Conservation (phyloP, 2,888 invertebrate genomes). For the Amitus sp. region DNA sequence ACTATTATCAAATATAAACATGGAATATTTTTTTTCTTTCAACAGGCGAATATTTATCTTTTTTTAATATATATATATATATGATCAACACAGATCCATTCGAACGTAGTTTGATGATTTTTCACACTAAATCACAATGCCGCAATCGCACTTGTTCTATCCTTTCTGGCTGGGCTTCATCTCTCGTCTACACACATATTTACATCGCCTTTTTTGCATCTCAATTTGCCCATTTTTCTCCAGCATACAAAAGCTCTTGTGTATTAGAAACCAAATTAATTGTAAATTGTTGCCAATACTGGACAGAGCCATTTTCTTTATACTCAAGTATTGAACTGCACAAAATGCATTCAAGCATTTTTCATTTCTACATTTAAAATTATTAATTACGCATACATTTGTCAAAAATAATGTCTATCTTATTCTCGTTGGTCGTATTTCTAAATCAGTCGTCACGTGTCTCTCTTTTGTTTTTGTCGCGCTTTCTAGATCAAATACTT, state of each 20-base stretch:
- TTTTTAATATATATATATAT: slow-evolving; percentile 41
- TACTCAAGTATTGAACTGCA: slow-evolving; percentile 38
- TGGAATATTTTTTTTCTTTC: slow-evolving; percentile 60
- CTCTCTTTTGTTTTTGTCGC: too few relatives aligned
- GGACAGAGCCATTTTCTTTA: slow-evolving; percentile 42
- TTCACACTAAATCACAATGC: slow-evolving; percentile 25
- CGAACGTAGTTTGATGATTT: slow-evolving; percentile 18
- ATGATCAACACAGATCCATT: slow-evolving; percentile 35
- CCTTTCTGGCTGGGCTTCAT: too few relatives aligned
- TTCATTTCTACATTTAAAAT: too few relatives aligned
- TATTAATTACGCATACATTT: slow-evolving; percentile 3
- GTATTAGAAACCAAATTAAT: slow-evolving; percentile 42
- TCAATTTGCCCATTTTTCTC: slow-evolving; percentile 11
- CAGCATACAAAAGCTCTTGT: too few relatives aligned
- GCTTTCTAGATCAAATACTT: too few relatives aligned
- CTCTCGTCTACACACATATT: slow-evolving; percentile 16
- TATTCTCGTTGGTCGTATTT: background rate
- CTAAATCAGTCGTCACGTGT: too few relatives aligned
- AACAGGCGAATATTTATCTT: slow-evolving; percentile 57
- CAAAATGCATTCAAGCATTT: slow-evolving; percentile 13
- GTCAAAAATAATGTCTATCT: background rate
- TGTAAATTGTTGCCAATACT: slow-evolving; percentile 49
- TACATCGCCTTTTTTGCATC: slow-evolving; percentile 12
- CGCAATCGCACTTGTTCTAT: slow-evolving; percentile 27
- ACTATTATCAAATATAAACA: slow-evolving; percentile 58